These are phyloP conservation scores for Synergus laeviventris DNA, from an alignment of 2,888 invertebrate species.

Conservation along the genomic window DNA sequence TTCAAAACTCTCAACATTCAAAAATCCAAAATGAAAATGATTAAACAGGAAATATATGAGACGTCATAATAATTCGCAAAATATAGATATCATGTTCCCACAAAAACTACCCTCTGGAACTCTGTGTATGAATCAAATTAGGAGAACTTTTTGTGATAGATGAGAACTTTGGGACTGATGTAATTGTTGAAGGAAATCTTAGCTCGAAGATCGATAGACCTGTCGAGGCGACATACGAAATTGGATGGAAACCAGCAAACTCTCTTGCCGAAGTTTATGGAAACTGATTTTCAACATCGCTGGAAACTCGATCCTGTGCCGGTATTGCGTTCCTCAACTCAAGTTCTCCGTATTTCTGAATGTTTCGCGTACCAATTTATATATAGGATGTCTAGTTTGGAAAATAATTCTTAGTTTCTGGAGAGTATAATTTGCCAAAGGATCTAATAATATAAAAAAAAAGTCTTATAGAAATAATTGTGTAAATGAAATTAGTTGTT, in stretches of 20 bases:
- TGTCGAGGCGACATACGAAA: conserved; percentile 48
- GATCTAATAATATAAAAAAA: too few species aligned
- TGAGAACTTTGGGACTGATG: neutral
- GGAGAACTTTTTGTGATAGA: conserved; percentile 38
- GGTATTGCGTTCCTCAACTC: conserved; percentile 15
- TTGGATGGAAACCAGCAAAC: conserved; percentile 48
- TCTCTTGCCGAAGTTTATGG: conserved; percentile 48
- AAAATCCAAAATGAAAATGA: too few species aligned
- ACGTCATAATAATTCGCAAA: neutral
- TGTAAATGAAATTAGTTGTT: neutral
- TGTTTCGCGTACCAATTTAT: conserved; percentile 1
- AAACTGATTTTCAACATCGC: conserved; percentile 51
- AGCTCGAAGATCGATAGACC: conserved; percentile 41
- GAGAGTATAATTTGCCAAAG: neutral
- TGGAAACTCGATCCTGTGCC: conserved; percentile 47
- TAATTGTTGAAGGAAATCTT: conserved; percentile 45
- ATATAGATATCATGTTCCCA: neutral
- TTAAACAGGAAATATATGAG: too few species aligned
- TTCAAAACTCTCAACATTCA: too few species aligned
- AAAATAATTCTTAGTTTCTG: neutral
- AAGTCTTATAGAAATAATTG: neutral
- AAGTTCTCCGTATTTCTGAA: neutral
- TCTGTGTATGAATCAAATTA: conserved; percentile 38
- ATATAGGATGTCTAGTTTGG: neutral
- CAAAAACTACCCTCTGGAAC: neutral